Conservation (phyloP, 2,888 invertebrate species). For the Lithophane socia region DNA sequence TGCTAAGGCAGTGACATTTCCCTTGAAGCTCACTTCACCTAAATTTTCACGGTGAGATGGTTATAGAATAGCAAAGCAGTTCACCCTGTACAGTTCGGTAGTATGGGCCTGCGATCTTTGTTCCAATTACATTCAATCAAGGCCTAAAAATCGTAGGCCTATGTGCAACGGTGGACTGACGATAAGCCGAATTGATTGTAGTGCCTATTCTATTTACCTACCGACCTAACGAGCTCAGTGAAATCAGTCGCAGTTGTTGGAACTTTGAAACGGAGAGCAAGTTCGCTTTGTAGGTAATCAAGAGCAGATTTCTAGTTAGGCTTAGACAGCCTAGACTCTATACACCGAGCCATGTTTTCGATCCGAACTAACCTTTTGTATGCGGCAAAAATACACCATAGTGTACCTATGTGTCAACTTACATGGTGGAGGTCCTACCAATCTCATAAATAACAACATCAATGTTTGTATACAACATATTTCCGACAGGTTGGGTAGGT, state of each 20-base stretch:
- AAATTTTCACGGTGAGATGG: too few relatives aligned
- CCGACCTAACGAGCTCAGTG: neutral
- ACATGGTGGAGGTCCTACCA: too few relatives aligned
- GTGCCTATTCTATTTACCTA: neutral
- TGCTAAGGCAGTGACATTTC: too few relatives aligned
- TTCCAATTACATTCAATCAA: neutral
- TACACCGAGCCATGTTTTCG: neutral
- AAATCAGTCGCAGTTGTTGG: conserved; percentile 7
- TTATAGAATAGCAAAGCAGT: too few relatives aligned
- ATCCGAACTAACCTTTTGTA: too few relatives aligned
- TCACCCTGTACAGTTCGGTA: neutral
- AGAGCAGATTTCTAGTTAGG: neutral
- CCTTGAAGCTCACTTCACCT: too few relatives aligned
- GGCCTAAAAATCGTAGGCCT: neutral
- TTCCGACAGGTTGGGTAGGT: too few relatives aligned
- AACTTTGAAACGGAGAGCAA: conserved; percentile 7
- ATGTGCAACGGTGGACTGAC: neutral
- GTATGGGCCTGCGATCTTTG: neutral
- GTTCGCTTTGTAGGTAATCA: conserved; percentile 38
- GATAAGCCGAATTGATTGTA: neutral
- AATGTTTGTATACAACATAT: too few relatives aligned
- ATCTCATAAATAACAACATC: too few relatives aligned
- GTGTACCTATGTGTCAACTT: too few relatives aligned
- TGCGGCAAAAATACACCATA: too few relatives aligned
- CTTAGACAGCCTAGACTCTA: neutral